Evolutionary conservation across 2,797 vertebrate genomes (phyloP).

Genomic region (Sternarchorhynchus goeldii): DNA sequence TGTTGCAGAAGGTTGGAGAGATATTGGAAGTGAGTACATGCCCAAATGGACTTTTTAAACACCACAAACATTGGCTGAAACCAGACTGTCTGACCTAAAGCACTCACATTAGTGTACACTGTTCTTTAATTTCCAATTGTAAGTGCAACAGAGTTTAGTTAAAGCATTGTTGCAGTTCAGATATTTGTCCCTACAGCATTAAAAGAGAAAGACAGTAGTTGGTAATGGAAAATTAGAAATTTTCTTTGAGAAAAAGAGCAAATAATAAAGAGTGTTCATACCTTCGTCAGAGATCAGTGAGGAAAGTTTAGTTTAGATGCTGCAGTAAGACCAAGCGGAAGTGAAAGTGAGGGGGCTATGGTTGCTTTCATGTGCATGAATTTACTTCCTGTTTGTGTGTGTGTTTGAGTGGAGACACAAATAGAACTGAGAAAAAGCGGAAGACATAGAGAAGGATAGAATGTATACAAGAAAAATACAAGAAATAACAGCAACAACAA

Average conservation of each 20-base stretch:
- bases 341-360: conserved; percentile 57
- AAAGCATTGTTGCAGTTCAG: background rate
- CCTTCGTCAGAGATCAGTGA: conserved; percentile 22
- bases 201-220: background rate
- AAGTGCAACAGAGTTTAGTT: background rate
- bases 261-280: conserved; percentile 11
- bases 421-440: background rate
- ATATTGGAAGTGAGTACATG: background rate
- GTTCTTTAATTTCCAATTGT: background rate
- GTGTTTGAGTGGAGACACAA: background rate
- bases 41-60: conserved; percentile 19
- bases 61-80: conserved; percentile 14
- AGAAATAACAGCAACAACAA: too few species aligned
- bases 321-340: conserved; percentile 42
- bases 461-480: too few species aligned
- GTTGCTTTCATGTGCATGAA: conserved; percentile 43
- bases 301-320: conserved; percentile 14
- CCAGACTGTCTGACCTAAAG: conserved; percentile 14
- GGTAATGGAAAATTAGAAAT: background rate
- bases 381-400: conserved; percentile 65
- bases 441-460: background rate
- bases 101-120: background rate
- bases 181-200: background rate
- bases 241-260: background rate
- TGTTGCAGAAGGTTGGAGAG: background rate